Evolutionary conservation across 2,113 vertebrate species (phyloP).

Genomic region (Progne subis): DNA sequence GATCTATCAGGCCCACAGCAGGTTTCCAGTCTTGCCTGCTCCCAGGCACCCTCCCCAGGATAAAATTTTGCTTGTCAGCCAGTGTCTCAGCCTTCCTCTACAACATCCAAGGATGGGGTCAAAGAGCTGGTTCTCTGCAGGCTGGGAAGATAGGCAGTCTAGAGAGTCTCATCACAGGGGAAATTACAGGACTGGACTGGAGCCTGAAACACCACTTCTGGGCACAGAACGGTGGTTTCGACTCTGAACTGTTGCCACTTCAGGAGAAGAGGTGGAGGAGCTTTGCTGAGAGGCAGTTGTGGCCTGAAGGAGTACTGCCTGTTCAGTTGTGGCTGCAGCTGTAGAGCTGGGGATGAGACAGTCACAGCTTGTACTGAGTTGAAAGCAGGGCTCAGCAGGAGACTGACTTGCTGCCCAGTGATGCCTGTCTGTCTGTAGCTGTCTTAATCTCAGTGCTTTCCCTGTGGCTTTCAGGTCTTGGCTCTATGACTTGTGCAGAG

Average conservation of each 20-base stretch:
- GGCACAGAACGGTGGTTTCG: accelerated
- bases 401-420: background rate
- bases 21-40: background rate
- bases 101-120: background rate
- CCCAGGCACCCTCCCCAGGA: background rate
- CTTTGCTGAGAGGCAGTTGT: background rate
- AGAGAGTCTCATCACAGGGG: background rate
- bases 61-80: background rate
- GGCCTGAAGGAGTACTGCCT: background rate
- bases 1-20: background rate
- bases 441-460: background rate
- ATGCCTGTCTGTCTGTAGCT: background rate
- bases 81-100: background rate
- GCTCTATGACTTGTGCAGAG: conserved; percentile 91
- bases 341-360: background rate
- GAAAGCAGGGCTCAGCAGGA: background rate
- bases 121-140: background rate
- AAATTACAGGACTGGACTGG: background rate
- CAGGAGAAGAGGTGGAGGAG: background rate
- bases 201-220: background rate
- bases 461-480: conserved; percentile 80
- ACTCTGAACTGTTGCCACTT: background rate
- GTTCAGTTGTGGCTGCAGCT: background rate
- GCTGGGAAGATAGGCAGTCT: background rate
- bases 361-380: background rate